phyloP scores from a whole-genome alignment of 1,140 invertebrate genomes.

The Ganaspis sp. region DNA sequence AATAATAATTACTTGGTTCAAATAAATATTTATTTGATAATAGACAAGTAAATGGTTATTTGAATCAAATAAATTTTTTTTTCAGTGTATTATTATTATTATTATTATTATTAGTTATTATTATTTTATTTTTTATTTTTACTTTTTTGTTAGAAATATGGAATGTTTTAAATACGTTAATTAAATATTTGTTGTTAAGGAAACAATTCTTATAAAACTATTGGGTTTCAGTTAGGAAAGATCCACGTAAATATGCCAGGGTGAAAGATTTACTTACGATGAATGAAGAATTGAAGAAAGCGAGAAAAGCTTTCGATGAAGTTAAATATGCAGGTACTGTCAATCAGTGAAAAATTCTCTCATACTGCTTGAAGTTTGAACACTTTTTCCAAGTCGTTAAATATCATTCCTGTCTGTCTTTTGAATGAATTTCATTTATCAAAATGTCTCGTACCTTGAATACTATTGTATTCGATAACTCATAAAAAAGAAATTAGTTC shows the following conservation, averaged over 20 bases:
- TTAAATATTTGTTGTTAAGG: too few species aligned
- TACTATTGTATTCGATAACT: background rate
- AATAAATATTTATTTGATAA: too few species aligned
- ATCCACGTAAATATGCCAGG: slow-evolving; percentile 96
- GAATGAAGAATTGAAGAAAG: slow-evolving; percentile 99
- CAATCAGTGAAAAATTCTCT: slow-evolving; percentile 53
- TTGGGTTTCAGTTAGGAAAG: slow-evolving; percentile 88
- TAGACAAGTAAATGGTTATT: too few species aligned
- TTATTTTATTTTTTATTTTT: slow-evolving; percentile 39
- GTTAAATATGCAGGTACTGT: slow-evolving; percentile 90
- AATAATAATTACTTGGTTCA: too few species aligned
- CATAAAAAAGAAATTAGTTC: background rate
- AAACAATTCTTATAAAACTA: background rate
- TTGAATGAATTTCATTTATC: slow-evolving; percentile 3
- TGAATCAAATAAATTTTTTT: too few species aligned
- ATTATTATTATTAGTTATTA: too few species aligned
- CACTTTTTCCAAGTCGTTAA: background rate
- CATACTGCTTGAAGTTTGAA: slow-evolving; percentile 11
- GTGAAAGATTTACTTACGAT: slow-evolving; percentile 98
- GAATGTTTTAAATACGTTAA: too few species aligned
- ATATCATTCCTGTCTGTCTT: background rate
- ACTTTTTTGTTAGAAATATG: slow-evolving; percentile 14
- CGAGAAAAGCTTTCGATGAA: slow-evolving; percentile 99
- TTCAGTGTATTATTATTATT: too few species aligned
- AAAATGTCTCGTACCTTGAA: background rate